These are phyloP conservation scores for Callorhinus ursinus DNA, from an alignment of 2,113 vertebrate genomes.

Conservation along the genomic window DNA sequence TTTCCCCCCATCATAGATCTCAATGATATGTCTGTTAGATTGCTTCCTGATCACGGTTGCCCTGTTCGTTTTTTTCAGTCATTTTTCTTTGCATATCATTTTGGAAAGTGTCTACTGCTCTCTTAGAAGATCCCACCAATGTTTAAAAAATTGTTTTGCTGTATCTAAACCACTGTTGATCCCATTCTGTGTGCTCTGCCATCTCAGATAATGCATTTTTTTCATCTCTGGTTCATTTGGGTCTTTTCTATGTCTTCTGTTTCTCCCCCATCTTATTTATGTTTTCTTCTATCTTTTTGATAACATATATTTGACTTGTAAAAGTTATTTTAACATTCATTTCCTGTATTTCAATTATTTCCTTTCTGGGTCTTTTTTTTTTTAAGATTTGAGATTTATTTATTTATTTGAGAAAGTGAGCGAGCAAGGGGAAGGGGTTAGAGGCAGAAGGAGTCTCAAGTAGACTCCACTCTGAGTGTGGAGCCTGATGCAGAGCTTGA, in stretches of 20 bases:
- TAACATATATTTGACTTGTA: too few relatives aligned
- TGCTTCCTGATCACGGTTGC: too few relatives aligned
- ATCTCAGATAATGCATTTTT: background rate
- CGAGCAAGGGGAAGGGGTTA: background rate
- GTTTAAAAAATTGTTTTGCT: background rate
- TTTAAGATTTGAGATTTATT: background rate
- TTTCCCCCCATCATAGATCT: too few relatives aligned
- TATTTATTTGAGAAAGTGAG: background rate
- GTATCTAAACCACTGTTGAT: background rate
- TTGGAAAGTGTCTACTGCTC: background rate
- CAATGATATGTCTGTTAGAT: fast-evolving
- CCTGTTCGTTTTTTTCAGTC: background rate
- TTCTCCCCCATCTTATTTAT: background rate
- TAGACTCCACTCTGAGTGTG: background rate
- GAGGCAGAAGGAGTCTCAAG: background rate
- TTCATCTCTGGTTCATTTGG: background rate
- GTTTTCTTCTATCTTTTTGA: background rate
- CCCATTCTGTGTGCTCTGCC: background rate
- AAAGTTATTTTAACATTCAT: too few relatives aligned
- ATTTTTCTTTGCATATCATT: background rate
- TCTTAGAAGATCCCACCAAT: background rate
- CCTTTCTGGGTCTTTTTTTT: background rate
- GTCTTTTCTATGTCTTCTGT: background rate
- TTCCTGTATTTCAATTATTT: background rate
- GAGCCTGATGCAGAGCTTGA: fast-evolving